Percentiles rank a stretch among this genome's conserved stretches.
These are phyloP conservation scores for Dendrophyllia cribrosa DNA, from an alignment of 64 coral and sea anemone species.

Conservation along the genomic window DNA sequence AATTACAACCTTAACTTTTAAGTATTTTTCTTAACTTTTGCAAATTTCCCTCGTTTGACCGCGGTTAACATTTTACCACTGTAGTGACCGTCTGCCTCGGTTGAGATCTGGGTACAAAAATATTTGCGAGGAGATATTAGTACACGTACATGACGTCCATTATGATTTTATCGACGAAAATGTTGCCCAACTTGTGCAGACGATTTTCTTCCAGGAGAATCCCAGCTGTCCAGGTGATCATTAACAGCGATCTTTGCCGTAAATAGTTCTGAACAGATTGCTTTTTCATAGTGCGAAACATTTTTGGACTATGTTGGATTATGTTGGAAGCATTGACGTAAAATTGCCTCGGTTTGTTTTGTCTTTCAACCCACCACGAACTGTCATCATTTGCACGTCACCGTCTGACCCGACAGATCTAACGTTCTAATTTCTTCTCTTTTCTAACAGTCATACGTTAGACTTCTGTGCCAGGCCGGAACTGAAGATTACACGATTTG, in stretches of 20 bases:
- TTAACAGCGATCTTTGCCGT: neutral
- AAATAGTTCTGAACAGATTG: too few species aligned
- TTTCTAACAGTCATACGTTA: neutral
- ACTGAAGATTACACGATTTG: conserved; percentile 65
- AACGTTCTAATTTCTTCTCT: neutral
- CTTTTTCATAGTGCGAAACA: too few species aligned
- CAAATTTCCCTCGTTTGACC: too few species aligned
- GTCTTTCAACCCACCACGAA: neutral
- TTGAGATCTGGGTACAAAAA: neutral
- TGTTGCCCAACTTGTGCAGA: conserved; percentile 6
- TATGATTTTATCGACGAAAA: neutral
- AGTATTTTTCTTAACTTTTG: too few species aligned
- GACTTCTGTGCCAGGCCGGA: neutral
- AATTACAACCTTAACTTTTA: too few species aligned
- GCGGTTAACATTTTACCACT: too few species aligned
- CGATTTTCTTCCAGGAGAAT: neutral
- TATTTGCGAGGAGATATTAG: neutral
- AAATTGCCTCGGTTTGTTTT: too few species aligned
- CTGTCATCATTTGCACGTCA: neutral
- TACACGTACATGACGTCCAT: neutral
- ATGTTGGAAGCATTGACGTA: too few species aligned
- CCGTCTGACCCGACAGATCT: too few species aligned
- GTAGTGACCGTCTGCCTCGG: neutral
- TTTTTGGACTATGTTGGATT: too few species aligned
- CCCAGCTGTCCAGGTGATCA: neutral